Evolutionary conservation across 2,888 invertebrate species (phyloP).

Genomic region (Schizaphis graminum): DNA sequence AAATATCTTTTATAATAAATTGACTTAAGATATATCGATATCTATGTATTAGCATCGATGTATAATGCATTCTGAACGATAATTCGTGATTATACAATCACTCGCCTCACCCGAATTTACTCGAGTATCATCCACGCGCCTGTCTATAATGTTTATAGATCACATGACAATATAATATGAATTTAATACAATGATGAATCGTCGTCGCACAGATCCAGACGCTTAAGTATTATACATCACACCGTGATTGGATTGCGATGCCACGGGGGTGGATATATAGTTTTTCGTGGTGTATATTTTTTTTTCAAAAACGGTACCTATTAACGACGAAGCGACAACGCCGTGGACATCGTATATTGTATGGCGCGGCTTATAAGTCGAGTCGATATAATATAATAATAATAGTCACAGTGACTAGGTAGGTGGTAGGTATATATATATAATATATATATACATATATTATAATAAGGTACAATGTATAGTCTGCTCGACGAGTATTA

Average conservation of each 20-base stretch:
- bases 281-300: background rate
- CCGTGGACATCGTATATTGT: background rate
- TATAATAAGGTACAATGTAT: background rate
- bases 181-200: background rate
- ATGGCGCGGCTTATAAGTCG: background rate
- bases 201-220: background rate
- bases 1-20: background rate
- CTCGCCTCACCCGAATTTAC: background rate
- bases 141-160: background rate
- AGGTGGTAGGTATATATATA: background rate
- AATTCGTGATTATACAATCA: background rate
- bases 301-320: background rate
- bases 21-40: background rate
- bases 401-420: background rate
- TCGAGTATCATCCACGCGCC: too few species aligned
- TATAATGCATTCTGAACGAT: background rate
- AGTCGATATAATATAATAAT: background rate
- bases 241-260: background rate
- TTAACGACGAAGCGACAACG: background rate
- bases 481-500: background rate
- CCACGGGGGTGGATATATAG: background rate
- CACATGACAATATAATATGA: background rate
- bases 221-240: background rate
- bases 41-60: background rate
- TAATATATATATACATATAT: background rate